Evolutionary conservation across 1,140 invertebrate genomes (phyloP).

Genomic region (Bombus polaris): DNA sequence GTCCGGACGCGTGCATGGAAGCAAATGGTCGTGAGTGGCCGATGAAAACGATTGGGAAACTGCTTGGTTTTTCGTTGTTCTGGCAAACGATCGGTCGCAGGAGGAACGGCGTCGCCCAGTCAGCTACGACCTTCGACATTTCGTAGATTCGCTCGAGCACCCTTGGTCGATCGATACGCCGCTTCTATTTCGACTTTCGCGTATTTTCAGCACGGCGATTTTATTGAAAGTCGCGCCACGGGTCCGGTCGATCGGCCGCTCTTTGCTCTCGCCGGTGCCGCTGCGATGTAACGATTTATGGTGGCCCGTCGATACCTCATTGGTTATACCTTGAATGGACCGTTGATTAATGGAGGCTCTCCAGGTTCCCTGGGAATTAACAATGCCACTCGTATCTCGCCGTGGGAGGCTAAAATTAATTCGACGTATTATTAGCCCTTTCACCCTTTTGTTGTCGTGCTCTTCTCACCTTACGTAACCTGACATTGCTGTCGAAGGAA

Average conservation of each 20-base stretch:
- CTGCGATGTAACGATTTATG: background rate
- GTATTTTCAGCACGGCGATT: background rate
- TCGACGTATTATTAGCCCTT: slow-evolving; percentile 31
- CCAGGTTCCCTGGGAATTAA: background rate
- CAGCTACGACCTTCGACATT: slow-evolving; percentile 52
- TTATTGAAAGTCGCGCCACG: too few species aligned
- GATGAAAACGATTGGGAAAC: background rate
- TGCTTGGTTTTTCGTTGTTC: too few species aligned
- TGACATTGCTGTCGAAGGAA: slow-evolving; percentile 22
- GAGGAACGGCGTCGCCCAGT: background rate
- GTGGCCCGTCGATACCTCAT: slow-evolving; percentile 11
- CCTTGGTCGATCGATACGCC: slow-evolving; percentile 26
- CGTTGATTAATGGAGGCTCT: slow-evolving; percentile 39
- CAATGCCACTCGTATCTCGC: slow-evolving; percentile 16
- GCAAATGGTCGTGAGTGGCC: background rate
- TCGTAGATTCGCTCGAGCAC: slow-evolving; percentile 15
- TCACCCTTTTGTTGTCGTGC: slow-evolving; percentile 1
- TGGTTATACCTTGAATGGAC: slow-evolving; percentile 20
- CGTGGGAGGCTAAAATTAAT: slow-evolving; percentile 30
- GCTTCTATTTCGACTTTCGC: slow-evolving; percentile 31
- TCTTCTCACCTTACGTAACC: slow-evolving; percentile 20
- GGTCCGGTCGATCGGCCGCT: background rate
- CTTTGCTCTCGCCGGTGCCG: background rate
- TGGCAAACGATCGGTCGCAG: too few species aligned
- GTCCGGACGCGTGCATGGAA: background rate